Evolutionary conservation across 2,113 vertebrate genomes (phyloP).

Genomic region (Otis tarda): DNA sequence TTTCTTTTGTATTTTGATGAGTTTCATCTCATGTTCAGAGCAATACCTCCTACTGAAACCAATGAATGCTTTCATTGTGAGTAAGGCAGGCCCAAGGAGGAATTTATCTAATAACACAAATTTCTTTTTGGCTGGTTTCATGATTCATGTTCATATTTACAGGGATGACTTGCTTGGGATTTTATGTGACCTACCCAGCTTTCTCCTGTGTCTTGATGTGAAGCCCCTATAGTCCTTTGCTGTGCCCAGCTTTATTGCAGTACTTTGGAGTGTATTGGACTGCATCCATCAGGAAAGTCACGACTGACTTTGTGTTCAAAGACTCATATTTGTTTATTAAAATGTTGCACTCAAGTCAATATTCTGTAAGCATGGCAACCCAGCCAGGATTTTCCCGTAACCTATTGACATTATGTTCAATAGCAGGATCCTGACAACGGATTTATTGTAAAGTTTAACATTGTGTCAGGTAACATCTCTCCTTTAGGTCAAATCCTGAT

Average conservation of each 20-base stretch:
- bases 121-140: neutral
- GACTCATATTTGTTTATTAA: constrained; percentile 2
- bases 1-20: neutral
- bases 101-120: neutral
- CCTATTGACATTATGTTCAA: constrained; percentile 35
- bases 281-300: neutral
- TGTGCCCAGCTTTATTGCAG: neutral
- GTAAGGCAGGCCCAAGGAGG: neutral
- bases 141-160: neutral
- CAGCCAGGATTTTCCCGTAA: neutral
- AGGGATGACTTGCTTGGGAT: neutral
- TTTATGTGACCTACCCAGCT: neutral
- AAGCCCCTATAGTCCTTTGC: neutral
- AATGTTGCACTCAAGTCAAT: constrained; percentile 5
- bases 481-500: neutral
- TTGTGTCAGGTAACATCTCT: neutral
- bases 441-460: neutral
- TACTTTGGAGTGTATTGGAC: neutral
- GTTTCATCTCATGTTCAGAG: neutral
- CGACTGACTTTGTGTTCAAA: neutral
- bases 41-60: neutral
- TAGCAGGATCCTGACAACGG: neutral
- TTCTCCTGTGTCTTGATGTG: neutral
- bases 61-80: neutral
- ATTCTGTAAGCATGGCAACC: neutral